Evolutionary conservation across 92 coral and sea anemone species (phyloP).

Genomic region (Phenganax stokvisi): DNA sequence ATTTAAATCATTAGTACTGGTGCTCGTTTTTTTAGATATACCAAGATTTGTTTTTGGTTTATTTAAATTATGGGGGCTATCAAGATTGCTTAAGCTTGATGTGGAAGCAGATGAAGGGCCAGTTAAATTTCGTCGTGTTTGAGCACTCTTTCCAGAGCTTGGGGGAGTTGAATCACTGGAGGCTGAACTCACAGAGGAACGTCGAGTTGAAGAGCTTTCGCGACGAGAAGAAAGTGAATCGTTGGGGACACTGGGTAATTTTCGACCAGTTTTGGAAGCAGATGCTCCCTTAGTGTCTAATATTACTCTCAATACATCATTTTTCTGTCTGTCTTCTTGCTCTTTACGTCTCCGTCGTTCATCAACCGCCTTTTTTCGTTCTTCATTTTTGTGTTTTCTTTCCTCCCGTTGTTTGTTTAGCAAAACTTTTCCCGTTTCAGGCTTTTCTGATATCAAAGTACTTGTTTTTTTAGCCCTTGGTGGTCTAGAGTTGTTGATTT

Average conservation of each 20-base stretch:
- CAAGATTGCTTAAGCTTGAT: conserved; percentile 26
- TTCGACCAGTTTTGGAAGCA: conserved; percentile 60
- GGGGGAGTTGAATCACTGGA: conserved; percentile 55
- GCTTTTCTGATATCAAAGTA: conserved; percentile 55
- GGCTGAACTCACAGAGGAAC: conserved; percentile 65
- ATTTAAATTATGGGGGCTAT: background rate
- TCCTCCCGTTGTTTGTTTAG: conserved; percentile 89
- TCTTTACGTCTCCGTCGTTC: conserved; percentile 73
- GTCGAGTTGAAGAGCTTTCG: conserved; percentile 20
- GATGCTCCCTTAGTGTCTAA: conserved; percentile 44
- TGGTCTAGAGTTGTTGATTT: background rate
- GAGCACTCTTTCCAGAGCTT: conserved; percentile 35
- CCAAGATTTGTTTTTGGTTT: conserved; percentile 9
- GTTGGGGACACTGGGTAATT: conserved; percentile 69
- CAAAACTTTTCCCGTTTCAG: conserved; percentile 63
- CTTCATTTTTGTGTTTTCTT: conserved; percentile 71
- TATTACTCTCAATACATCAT: conserved; percentile 62
- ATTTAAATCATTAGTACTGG: conserved; percentile 22
- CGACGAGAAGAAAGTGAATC: conserved; percentile 42
- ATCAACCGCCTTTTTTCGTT: conserved; percentile 80
- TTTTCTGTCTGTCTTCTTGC: conserved; percentile 64
- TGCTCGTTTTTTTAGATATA: conserved; percentile 11
- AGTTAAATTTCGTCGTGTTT: conserved; percentile 19
- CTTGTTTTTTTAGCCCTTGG: background rate
- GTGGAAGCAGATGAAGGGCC: conserved; percentile 24